Conservation (phyloP, 2,113 vertebrate species). For the Columbina picui region DNA sequence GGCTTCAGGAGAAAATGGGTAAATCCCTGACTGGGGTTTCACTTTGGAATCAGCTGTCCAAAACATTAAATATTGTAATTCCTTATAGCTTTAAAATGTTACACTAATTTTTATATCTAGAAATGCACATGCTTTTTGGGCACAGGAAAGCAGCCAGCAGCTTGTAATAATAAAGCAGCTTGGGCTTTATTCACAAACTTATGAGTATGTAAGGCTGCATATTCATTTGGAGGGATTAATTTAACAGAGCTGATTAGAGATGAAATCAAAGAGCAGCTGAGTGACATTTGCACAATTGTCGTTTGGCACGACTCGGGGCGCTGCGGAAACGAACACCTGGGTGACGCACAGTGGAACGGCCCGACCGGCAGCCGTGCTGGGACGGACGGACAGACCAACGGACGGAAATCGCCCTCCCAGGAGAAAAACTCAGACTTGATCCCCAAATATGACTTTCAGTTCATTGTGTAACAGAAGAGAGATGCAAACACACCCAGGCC, state of each 20-base stretch:
- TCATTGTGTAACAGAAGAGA: rapidly evolving
- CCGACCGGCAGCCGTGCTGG: rapidly evolving
- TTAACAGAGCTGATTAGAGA: not conserved
- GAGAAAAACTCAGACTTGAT: too few species aligned
- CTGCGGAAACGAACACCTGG: not conserved
- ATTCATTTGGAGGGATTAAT: not conserved
- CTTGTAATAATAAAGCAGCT: too few species aligned
- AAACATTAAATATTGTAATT: not conserved
- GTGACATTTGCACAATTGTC: not conserved
- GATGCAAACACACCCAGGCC: not conserved
- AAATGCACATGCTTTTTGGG: not conserved
- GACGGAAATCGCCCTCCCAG: not conserved
- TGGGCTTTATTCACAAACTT: not conserved
- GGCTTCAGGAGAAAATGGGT: not conserved
- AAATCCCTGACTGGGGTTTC: not conserved
- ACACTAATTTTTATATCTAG: not conserved
- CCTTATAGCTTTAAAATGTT: not conserved
- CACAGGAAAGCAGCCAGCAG: not conserved
- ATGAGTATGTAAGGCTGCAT: rapidly evolving
- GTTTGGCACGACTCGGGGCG: rapidly evolving
- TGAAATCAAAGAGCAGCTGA: not conserved
- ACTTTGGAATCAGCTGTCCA: not conserved
- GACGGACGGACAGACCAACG: not conserved
- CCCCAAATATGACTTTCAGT: not conserved
- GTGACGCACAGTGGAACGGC: not conserved